phyloP scores from a whole-genome alignment of 2,113 vertebrate genomes.

The Chascanopsetta lugubris region DNA sequence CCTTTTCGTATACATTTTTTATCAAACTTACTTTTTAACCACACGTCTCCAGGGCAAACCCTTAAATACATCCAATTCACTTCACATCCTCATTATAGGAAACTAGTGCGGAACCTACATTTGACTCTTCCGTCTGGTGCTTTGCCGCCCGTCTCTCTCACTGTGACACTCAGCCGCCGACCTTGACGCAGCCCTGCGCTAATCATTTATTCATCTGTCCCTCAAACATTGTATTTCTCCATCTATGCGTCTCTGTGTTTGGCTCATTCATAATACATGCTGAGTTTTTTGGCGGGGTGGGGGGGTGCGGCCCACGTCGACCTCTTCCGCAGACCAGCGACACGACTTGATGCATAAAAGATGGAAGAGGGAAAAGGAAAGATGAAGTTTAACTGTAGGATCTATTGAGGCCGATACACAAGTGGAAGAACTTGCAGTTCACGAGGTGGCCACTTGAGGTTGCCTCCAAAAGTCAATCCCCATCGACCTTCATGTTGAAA shows the following conservation, averaged over 20 bases:
- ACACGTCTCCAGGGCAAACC: not conserved
- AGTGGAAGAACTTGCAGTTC: too few species aligned
- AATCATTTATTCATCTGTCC: conserved; percentile 59
- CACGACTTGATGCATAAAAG: too few species aligned
- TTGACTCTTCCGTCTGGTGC: not conserved
- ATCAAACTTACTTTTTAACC: not conserved
- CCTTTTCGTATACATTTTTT: not conserved
- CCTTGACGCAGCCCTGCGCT: conserved; percentile 28
- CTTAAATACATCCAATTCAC: not conserved
- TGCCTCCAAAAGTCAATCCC: too few species aligned
- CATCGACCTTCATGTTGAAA: too few species aligned
- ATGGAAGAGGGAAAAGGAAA: too few species aligned
- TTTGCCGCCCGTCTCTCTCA: conserved; percentile 9
- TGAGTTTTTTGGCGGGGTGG: conserved; percentile 1
- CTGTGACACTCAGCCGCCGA: conserved; percentile 14
- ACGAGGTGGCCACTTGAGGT: too few species aligned
- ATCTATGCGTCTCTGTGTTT: conserved; percentile 37
- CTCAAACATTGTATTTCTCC: conserved; percentile 21
- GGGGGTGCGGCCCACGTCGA: too few species aligned
- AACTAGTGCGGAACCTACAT: not conserved
- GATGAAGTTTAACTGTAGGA: too few species aligned
- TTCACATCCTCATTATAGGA: not conserved
- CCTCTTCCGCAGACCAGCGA: too few species aligned
- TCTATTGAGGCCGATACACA: too few species aligned
- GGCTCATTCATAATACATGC: conserved; percentile 66